phyloP scores from a whole-genome alignment of 2,888 invertebrate species.

The Meghimatium bilineatum region DNA sequence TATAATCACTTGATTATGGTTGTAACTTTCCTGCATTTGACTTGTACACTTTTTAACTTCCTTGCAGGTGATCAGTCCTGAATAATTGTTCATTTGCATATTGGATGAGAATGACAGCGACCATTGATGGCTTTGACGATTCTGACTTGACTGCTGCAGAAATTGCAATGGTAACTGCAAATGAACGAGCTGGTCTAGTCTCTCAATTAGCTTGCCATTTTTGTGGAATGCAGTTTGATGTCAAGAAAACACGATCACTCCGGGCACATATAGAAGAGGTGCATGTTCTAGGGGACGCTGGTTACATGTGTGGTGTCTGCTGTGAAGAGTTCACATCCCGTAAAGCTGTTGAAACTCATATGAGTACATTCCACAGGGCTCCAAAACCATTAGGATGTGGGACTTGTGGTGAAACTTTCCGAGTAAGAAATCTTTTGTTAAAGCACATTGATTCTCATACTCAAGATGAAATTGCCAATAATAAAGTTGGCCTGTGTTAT shows the following conservation, averaged over 20 bases:
- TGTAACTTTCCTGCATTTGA: neutral
- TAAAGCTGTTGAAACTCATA: constrained; percentile 50
- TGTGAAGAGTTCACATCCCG: constrained; percentile 51
- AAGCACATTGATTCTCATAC: constrained; percentile 47
- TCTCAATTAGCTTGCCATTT: constrained; percentile 48
- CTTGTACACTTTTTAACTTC: neutral
- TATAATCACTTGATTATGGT: neutral
- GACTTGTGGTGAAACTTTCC: constrained; percentile 47
- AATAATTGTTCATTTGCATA: neutral
- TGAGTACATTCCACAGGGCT: constrained; percentile 47
- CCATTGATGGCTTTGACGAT: constrained; percentile 35
- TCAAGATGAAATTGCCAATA: constrained; percentile 36
- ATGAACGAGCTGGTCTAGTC: constrained; percentile 46
- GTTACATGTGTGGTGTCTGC: constrained; percentile 50
- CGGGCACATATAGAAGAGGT: constrained; percentile 49
- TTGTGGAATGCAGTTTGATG: constrained; percentile 50
- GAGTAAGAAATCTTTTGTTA: constrained; percentile 39
- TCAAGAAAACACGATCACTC: constrained; percentile 45
- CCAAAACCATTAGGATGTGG: constrained; percentile 49
- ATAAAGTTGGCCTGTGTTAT: constrained; percentile 46
- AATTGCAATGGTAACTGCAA: constrained; percentile 43
- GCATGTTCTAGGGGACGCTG: constrained; percentile 48
- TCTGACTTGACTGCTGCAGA: constrained; percentile 44
- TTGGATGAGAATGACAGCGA: constrained; percentile 23
- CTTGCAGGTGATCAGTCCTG: neutral